Evolutionary conservation across 2,113 vertebrate genomes (phyloP), one percentile per base, ranked within the genome.

Genomic region (Seriola quinqueradiata): DNA sequence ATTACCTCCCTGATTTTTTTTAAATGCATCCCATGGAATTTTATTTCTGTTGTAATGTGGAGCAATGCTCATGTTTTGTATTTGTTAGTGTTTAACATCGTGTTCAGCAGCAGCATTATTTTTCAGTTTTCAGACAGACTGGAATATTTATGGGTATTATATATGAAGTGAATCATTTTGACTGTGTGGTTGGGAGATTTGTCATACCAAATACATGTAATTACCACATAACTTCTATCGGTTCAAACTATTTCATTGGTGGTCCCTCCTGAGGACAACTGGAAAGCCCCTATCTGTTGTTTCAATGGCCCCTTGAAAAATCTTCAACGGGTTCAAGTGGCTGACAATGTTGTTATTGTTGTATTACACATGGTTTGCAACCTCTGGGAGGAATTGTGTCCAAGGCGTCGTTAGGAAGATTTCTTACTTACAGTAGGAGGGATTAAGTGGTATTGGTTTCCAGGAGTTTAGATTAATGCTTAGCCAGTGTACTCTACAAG

Each of bases 361-460:
- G 72, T 52, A 74, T 85, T 77, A 77, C 50, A 84, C 23, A 70
- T 59, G 23, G 23, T 73, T 71, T 78, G 40, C 44, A 76, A 54
- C 71, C 21, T 84, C 75, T 80, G 44, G 23, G 65, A 65, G 48
- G 63, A 70, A 72, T 34, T 61, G 48, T 71, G 57, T 78, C 83
- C 76, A 83, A 69, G 58, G 52, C 40, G 1, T 73, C 17, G 3
- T 84, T 80, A 58, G 66, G 48, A 63, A 74, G 23, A 70, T 81
- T 78, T 85, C 60, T 77, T 76, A 65, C 70, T 81, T 64, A 79
- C 79, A 84, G 69, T 77, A 57, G 63, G 28, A 66, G n/a, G 76
- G 81, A 81, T 88, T 83, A 88, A 77, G 76, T 79, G 38, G 48
- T 77, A 55, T 70, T 78, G 78, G 68, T 78, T 87, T 87, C 81